phyloP scores from a whole-genome alignment of 2,888 invertebrate species.

The Anoncus sp. region DNA sequence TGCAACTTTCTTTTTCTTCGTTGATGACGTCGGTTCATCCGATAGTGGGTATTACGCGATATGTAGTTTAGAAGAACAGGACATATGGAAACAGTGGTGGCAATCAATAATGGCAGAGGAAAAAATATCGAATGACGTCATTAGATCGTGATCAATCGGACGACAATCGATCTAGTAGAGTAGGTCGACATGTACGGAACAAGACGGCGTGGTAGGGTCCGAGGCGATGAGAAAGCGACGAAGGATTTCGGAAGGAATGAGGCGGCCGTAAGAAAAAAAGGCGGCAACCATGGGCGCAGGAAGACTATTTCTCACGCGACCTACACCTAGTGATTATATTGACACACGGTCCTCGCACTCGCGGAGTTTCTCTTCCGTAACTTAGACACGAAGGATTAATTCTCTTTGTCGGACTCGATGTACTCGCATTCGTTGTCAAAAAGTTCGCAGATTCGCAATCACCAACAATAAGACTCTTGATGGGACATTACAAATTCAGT shows the following conservation, averaged over 20 bases:
- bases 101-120: slow-evolving; percentile 26
- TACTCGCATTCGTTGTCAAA: neutral
- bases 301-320: slow-evolving; percentile 31
- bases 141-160: slow-evolving; percentile 48
- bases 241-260: slow-evolving; percentile 11
- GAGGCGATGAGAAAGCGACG: neutral
- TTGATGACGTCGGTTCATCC: neutral
- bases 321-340: slow-evolving; percentile 17
- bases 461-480: slow-evolving; percentile 1
- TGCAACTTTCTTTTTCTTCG: slow-evolving; percentile 2
- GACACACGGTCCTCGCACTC: slow-evolving; percentile 1
- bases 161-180: slow-evolving; percentile 24
- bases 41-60: neutral
- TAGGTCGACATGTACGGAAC: neutral
- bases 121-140: slow-evolving; percentile 23
- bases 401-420: neutral
- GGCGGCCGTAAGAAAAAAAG: slow-evolving; percentile 6
- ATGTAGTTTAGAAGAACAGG: neutral
- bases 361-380: neutral
- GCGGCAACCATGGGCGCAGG: slow-evolving; percentile 21
- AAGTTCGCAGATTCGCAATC: slow-evolving; percentile 3
- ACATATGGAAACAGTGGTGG: slow-evolving; percentile 18
- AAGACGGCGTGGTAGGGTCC: neutral
- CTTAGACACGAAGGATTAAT: slow-evolving; percentile 31
- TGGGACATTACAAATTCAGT: neutral